Evolutionary conservation across 2,113 vertebrate genomes (phyloP).

Genomic region (Epinephelus fuscoguttatus): DNA sequence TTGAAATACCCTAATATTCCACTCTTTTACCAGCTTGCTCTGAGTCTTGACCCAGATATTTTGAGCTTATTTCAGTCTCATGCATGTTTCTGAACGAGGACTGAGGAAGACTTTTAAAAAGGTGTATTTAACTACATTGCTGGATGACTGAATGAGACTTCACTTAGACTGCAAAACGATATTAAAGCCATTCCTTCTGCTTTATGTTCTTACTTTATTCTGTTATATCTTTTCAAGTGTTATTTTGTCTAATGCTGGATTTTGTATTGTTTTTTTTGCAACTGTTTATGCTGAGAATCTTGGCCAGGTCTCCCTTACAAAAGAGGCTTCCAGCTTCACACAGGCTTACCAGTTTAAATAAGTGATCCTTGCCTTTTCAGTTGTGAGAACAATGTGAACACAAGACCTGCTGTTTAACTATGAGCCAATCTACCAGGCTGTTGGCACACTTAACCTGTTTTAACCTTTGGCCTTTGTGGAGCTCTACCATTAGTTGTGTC

Average conservation of each 20-base stretch:
- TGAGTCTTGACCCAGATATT: constrained; percentile 64
- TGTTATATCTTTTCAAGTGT: neutral
- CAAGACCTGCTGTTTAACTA: neutral
- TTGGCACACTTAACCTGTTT: neutral
- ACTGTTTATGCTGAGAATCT: neutral
- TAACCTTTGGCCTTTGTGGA: neutral
- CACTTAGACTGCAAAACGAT: neutral
- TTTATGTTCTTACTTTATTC: neutral
- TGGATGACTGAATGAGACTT: neutral
- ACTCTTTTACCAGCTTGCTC: constrained; percentile 5
- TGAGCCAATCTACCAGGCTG: neutral
- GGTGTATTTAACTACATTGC: neutral
- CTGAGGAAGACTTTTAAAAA: neutral
- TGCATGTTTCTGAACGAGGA: constrained; percentile 21
- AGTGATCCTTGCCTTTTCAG: neutral
- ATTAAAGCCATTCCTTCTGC: neutral
- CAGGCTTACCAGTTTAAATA: too few relatives aligned
- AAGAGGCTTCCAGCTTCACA: neutral
- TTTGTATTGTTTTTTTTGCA: neutral
- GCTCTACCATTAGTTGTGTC: neutral
- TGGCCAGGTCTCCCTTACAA: neutral
- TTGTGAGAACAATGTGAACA: neutral
- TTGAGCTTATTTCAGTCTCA: constrained; percentile 48
- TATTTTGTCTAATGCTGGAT: neutral
- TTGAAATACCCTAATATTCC: neutral